Evolutionary conservation across 2,797 vertebrate species (phyloP).

Genomic region (Xyrichtys novacula): DNA sequence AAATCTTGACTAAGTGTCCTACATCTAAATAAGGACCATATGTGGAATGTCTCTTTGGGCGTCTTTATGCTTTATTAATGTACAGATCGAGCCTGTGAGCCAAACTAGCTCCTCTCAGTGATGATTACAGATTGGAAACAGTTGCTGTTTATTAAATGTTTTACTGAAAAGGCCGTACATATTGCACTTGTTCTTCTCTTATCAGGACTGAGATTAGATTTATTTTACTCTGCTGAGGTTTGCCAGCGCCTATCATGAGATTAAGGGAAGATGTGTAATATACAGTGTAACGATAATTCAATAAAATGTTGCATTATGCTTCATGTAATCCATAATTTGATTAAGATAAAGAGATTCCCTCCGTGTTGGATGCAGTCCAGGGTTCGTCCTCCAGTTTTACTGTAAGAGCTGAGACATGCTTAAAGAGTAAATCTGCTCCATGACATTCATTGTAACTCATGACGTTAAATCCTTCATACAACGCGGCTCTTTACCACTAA

Average conservation of each 20-base stretch:
- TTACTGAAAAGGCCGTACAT: slow-evolving; percentile 3
- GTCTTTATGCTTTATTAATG: slow-evolving; percentile 15
- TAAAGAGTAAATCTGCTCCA: not conserved
- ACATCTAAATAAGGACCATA: slow-evolving; percentile 18
- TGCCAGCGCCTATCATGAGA: not conserved
- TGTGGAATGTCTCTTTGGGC: slow-evolving; percentile 19
- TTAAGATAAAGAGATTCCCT: slow-evolving; percentile 14
- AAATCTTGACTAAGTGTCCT: slow-evolving; percentile 12
- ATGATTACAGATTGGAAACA: slow-evolving; percentile 30
- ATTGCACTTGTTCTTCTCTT: slow-evolving; percentile 10
- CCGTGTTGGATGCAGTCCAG: slow-evolving; percentile 9
- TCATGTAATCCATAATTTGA: slow-evolving; percentile 19
- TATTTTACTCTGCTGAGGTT: slow-evolving; percentile 14
- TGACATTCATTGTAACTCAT: not conserved
- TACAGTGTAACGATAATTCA: not conserved
- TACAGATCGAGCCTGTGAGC: not conserved
- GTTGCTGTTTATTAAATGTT: slow-evolving; percentile 28
- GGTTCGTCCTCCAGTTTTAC: not conserved
- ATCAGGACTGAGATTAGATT: slow-evolving; percentile 31
- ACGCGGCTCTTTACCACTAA: not conserved
- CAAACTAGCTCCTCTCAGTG: slow-evolving; percentile 16
- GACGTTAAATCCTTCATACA: no score
- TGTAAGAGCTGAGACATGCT: slow-evolving; percentile 3
- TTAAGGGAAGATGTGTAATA: not conserved
- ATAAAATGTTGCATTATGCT: not conserved